Conservation (phyloP, 2,113 vertebrate species). For the Aegotheles bennettii region DNA sequence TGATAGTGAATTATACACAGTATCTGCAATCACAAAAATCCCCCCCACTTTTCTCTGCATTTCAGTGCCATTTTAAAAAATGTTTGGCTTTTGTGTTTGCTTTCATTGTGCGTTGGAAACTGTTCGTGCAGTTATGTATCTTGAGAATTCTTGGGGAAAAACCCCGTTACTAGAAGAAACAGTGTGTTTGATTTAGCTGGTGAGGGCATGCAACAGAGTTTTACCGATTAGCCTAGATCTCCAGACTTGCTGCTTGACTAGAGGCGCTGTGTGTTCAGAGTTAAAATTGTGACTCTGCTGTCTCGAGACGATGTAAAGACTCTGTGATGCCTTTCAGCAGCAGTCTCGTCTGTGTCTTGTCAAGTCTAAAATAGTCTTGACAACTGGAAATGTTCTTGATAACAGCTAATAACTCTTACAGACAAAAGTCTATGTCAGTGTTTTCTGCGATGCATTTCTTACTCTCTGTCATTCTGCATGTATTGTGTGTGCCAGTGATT, state of each 20-base stretch:
- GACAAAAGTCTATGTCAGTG: not conserved
- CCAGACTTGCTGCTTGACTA: not conserved
- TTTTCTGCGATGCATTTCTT: not conserved
- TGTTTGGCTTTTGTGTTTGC: not conserved
- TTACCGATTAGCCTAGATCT: not conserved
- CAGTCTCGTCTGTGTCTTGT: too few relatives aligned
- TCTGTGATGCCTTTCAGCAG: not conserved
- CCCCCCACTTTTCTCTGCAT: not conserved
- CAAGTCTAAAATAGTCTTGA: not conserved
- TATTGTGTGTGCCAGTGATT: not conserved
- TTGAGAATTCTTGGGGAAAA: not conserved
- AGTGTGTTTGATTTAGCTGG: not conserved
- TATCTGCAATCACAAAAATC: not conserved
- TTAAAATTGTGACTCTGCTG: not conserved
- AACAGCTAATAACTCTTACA: not conserved
- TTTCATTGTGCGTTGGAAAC: not conserved
- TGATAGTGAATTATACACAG: not conserved
- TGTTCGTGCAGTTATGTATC: not conserved
- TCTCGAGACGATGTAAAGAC: not conserved
- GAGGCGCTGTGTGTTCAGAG: not conserved
- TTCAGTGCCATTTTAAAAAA: not conserved
- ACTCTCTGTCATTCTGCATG: not conserved
- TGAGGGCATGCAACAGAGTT: not conserved
- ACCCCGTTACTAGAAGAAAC: not conserved
- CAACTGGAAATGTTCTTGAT: not conserved